Conservation (phyloP, 1,140 invertebrate species). For the Phenacoccus solenopsis region DNA sequence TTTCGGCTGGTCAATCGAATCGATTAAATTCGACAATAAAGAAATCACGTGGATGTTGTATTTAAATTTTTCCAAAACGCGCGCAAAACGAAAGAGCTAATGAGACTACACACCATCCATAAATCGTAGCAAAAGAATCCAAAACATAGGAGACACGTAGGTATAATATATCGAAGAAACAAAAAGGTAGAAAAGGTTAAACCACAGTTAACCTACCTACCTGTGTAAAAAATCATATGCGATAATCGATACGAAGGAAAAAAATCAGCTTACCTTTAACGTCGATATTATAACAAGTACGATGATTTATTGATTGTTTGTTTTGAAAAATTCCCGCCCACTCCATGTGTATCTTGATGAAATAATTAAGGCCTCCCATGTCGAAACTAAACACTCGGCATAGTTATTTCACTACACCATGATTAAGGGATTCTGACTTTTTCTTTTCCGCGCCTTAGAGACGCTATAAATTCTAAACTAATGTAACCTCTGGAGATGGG, state of each 20-base stretch:
- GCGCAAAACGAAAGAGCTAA: no score
- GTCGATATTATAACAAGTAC: slow-evolving; percentile 15
- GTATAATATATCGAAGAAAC: no score
- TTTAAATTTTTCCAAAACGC: no score
- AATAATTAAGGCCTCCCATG: slow-evolving; percentile 25
- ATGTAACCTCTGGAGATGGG: not conserved
- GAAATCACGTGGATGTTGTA: no score
- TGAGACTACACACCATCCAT: no score
- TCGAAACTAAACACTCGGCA: slow-evolving; percentile 10
- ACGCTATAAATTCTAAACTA: not conserved
- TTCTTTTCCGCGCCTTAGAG: not conserved
- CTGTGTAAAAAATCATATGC: slow-evolving; percentile 5
- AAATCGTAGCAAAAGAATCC: no score
- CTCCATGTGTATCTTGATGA: slow-evolving; percentile 23
- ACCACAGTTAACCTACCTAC: not conserved
- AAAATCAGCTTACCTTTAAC: slow-evolving; percentile 6
- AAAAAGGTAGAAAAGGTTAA: slow-evolving; percentile 13
- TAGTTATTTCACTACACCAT: not conserved
- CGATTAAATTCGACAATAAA: no score
- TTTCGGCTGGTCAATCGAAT: no score
- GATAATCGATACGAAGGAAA: not conserved
- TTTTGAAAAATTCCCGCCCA: slow-evolving; percentile 21
- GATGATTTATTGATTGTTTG: slow-evolving; percentile 23
- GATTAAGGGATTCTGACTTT: not conserved
- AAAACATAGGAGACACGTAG: no score